phyloP scores from a whole-genome alignment of 1,140 invertebrate genomes.

The Amyelois transitella region DNA sequence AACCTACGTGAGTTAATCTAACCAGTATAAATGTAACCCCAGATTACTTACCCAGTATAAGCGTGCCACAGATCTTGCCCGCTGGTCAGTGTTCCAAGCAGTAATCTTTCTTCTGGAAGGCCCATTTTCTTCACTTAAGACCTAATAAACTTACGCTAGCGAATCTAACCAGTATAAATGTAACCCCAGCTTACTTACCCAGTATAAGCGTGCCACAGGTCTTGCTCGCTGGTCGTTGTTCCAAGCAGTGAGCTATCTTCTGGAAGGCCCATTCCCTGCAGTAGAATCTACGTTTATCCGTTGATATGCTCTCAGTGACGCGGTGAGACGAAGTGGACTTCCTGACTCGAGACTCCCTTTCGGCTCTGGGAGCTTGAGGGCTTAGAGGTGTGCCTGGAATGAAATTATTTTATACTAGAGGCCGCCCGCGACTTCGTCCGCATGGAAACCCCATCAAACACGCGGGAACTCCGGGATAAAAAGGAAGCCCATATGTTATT shows the following conservation, averaged over 20 bases:
- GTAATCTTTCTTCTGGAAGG: slow-evolving; percentile 93
- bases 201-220: slow-evolving; percentile 89
- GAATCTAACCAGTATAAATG: no score
- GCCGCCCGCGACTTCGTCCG: no score
- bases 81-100: slow-evolving; percentile 88
- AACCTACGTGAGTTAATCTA: no score
- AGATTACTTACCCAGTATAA: slow-evolving; percentile 83
- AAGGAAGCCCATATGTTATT: no score
- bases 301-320: slow-evolving; percentile 45
- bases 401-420: no score
- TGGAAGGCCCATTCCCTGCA: slow-evolving; percentile 94
- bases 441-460: no score
- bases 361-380: slow-evolving; percentile 36
- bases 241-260: slow-evolving; percentile 93
- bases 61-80: slow-evolving; percentile 85
- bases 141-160: no score
- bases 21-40: no score
- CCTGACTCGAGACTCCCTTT: slow-evolving; percentile 49
- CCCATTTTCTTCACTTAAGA: no score
- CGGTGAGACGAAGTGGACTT: slow-evolving; percentile 61
- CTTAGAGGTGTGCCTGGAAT: slow-evolving; percentile 45
- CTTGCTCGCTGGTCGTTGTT: slow-evolving; percentile 84
- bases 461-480: no score
- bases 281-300: slow-evolving; percentile 64
- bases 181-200: slow-evolving; percentile 72